A percentile compares a stretch with the other conserved stretches of the same genome.
Conservation (phyloP, 2,797 vertebrate species). For the Gephyroberyx darwinii region DNA sequence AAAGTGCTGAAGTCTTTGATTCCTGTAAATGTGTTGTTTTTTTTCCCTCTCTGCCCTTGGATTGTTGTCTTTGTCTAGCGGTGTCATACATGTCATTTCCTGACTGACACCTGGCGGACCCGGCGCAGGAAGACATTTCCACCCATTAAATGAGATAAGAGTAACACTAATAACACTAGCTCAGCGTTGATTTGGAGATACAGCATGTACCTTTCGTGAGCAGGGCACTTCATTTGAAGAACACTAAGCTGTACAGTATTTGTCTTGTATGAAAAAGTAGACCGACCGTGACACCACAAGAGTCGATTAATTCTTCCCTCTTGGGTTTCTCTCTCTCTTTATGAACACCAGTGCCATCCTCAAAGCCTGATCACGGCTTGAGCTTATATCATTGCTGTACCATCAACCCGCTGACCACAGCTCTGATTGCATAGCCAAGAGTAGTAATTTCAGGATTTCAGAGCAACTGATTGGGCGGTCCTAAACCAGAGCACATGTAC, state of each 20-base stretch:
- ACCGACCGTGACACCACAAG: conserved; percentile 7
- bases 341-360: conserved; percentile 32
- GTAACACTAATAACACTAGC: conserved; percentile 6
- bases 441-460: conserved; percentile 73
- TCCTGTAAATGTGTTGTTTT: conserved; percentile 20
- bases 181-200: conserved; percentile 16
- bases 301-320: conserved; percentile 20
- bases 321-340: conserved; percentile 18
- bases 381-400: conserved; percentile 67
- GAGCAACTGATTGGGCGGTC: conserved; percentile 65
- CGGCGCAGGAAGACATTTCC: conserved; percentile 12
- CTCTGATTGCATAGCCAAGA: conserved; percentile 72
- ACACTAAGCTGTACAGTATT: conserved; percentile 2
- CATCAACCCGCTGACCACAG: conserved; percentile 73
- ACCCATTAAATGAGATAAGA: conserved; percentile 31
- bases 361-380: conserved; percentile 42
- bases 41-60: conserved; percentile 32
- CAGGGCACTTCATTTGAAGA: not conserved
- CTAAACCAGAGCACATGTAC: conserved; percentile 64
- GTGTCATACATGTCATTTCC: conserved; percentile 53
- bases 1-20: conserved; percentile 41
- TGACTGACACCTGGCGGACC: conserved; percentile 16
- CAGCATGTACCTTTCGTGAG: conserved; percentile 24
- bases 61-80: conserved; percentile 58
- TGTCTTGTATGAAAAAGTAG: conserved; percentile 1